These are phyloP conservation scores for Corythornis madagascariensis DNA, from an alignment of 2,113 vertebrate species.

Conservation along the genomic window DNA sequence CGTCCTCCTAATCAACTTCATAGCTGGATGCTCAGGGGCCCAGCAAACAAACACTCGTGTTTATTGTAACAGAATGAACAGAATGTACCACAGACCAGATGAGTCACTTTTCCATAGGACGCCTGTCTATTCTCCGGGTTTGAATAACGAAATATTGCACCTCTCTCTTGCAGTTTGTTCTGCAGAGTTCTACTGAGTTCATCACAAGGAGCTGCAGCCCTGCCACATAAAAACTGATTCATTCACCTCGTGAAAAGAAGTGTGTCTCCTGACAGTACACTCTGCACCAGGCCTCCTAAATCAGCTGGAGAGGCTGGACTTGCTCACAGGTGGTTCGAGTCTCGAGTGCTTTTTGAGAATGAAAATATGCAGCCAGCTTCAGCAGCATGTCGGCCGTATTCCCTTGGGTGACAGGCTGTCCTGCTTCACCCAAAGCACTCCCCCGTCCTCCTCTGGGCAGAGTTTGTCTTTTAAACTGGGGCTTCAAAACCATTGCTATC, in stretches of 20 bases:
- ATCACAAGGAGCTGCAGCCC: background rate
- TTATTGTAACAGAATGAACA: slow-evolving; percentile 65
- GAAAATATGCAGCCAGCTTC: slow-evolving; percentile 32
- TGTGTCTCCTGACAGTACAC: background rate
- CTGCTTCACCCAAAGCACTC: background rate
- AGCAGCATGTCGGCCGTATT: background rate
- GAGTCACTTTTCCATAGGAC: slow-evolving; percentile 72
- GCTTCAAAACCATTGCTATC: background rate
- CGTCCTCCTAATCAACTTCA: background rate
- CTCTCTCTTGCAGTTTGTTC: background rate
- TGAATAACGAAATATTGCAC: slow-evolving; percentile 38
- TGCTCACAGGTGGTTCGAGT: slow-evolving; percentile 59
- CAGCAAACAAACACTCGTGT: slow-evolving; percentile 57
- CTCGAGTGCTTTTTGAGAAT: slow-evolving; percentile 25
- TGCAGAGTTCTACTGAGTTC: slow-evolving; percentile 2
- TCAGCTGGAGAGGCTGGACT: background rate
- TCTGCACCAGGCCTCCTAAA: slow-evolving; percentile 20
- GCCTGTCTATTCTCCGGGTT: background rate
- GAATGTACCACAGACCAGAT: slow-evolving; percentile 64
- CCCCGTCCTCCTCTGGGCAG: background rate
- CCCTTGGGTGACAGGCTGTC: slow-evolving; percentile 44
- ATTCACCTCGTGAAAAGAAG: slow-evolving; percentile 23
- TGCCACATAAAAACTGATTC: slow-evolving; percentile 34
- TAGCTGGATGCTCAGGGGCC: slow-evolving; percentile 43
- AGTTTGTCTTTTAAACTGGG: background rate